phyloP scores from a whole-genome alignment of 64 coral and sea anemone species.

The Stylophora pistillata region DNA sequence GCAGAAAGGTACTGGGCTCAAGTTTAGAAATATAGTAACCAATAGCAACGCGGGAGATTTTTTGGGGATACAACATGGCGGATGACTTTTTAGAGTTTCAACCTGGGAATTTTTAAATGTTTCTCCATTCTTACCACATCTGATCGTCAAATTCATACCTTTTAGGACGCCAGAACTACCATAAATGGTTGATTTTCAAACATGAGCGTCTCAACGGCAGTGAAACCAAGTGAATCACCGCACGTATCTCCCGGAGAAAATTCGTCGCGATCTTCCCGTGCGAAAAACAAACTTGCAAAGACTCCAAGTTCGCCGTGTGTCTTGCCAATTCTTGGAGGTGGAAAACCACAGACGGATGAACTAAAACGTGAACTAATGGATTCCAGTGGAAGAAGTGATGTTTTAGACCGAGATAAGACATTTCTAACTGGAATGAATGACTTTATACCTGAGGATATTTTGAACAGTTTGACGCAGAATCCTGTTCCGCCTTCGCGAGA shows the following conservation, averaged over 20 bases:
- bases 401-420: slow-evolving; percentile 62
- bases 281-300: slow-evolving; percentile 57
- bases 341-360: slow-evolving; percentile 42
- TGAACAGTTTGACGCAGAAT: slow-evolving; percentile 89
- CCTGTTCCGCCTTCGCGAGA: slow-evolving; percentile 82
- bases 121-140: background rate
- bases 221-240: slow-evolving; percentile 45
- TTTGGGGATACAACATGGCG: background rate
- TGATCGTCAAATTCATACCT: background rate
- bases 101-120: background rate
- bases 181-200: background rate
- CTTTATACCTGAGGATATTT: slow-evolving; percentile 97
- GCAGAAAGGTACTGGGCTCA: background rate
- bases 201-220: slow-evolving; percentile 51
- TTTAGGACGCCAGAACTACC: too few species aligned
- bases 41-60: slow-evolving; percentile 3
- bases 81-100: slow-evolving; percentile 11
- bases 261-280: slow-evolving; percentile 30
- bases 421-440: slow-evolving; percentile 86
- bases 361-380: background rate
- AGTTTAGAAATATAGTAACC: background rate
- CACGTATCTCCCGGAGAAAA: slow-evolving; percentile 30
- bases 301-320: slow-evolving; percentile 74
- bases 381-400: slow-evolving; percentile 1
- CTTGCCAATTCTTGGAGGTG: slow-evolving; percentile 79